Conservation (phyloP, 2,113 vertebrate genomes). For the Saimiri boliviensis region DNA sequence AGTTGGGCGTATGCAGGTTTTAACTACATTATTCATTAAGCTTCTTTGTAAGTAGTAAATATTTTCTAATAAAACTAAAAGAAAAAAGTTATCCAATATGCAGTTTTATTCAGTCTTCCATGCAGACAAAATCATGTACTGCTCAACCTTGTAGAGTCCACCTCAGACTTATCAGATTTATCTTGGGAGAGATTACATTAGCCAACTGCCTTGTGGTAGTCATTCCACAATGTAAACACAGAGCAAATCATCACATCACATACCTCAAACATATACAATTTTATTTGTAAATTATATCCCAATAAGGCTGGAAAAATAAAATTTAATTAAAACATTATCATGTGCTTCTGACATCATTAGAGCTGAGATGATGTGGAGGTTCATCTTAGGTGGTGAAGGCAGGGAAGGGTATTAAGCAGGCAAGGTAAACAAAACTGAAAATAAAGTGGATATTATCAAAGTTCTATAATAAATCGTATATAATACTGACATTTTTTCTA, state of each 20-base stretch:
- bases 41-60: neutral
- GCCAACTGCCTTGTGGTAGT: neutral
- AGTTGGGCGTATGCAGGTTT: neutral
- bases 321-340: neutral
- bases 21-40: neutral
- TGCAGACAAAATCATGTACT: neutral
- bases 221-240: neutral
- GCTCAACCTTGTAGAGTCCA: neutral
- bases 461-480: neutral
- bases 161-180: neutral
- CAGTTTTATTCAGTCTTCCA: neutral
- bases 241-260: neutral
- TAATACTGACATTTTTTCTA: neutral
- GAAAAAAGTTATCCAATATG: neutral
- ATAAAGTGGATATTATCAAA: neutral
- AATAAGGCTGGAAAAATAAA: neutral
- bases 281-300: neutral
- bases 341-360: neutral
- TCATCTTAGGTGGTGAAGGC: neutral
- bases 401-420: neutral
- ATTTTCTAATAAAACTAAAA: neutral
- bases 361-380: neutral
- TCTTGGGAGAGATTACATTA: neutral
- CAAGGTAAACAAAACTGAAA: neutral
- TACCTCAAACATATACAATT: neutral